A percentile compares a stretch with the other conserved stretches of the same genome.
Evolutionary conservation across 2,888 invertebrate species (phyloP).

Genomic region (Dascillus cervinus): DNA sequence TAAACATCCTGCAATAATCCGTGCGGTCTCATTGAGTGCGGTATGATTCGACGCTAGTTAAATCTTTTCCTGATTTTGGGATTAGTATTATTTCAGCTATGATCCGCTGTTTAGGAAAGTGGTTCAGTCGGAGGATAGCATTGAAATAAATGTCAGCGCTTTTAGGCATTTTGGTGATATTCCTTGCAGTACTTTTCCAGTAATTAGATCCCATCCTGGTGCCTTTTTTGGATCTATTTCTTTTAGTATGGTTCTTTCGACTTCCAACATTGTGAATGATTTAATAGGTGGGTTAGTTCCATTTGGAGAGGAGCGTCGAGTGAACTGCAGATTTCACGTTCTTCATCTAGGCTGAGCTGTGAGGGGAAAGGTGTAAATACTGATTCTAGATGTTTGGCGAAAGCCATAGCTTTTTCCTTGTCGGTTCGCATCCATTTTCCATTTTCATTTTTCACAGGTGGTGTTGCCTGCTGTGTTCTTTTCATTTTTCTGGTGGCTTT

Average conservation of each 20-base stretch:
- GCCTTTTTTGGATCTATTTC: conserved; percentile 2
- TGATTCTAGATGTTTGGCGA: conserved; percentile 1
- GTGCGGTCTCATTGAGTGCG: too few species aligned
- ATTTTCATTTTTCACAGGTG: conserved; percentile 2
- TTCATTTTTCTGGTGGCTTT: conserved; percentile 4
- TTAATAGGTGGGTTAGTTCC: conserved; percentile 5
- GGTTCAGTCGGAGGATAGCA: too few species aligned
- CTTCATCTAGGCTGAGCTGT: conserved; percentile 4
- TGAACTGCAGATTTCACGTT: conserved; percentile 2
- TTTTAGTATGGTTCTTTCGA: neutral
- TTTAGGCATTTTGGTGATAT: neutral
- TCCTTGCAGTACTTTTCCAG: conserved; percentile 3
- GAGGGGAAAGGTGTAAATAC: conserved; percentile 3
- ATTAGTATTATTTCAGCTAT: too few species aligned
- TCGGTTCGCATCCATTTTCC: conserved; percentile 4
- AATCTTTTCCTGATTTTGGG: too few species aligned
- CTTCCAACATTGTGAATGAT: conserved; percentile 1
- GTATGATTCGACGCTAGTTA: too few species aligned
- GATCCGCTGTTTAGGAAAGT: too few species aligned
- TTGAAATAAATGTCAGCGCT: too few species aligned
- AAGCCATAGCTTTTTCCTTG: conserved; percentile 5
- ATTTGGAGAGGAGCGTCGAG: conserved; percentile 5
- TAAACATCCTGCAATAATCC: too few species aligned
- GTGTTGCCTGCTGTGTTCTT: conserved; percentile 1
- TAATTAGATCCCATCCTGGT: conserved; percentile 1